These are phyloP conservation scores for Apoderus coryli DNA, from an alignment of 2,888 invertebrate species.

Conservation along the genomic window DNA sequence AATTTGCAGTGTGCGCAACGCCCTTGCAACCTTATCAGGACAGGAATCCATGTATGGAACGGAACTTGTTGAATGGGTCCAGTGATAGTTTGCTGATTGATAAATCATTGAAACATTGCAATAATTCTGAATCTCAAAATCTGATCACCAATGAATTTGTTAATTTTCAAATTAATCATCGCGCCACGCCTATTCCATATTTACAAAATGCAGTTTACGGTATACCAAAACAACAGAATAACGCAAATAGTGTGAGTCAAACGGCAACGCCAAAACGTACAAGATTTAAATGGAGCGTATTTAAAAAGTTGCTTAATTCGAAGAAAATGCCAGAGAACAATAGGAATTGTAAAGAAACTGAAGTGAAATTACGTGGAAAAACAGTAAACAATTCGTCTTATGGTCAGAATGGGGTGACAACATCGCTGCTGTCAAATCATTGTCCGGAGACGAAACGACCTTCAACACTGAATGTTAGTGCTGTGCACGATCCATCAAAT, in stretches of 20 bases:
- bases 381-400: constrained; percentile 32
- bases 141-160: constrained; percentile 37
- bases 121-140: constrained; percentile 34
- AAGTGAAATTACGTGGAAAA: constrained; percentile 38
- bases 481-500: constrained; percentile 20
- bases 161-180: constrained; percentile 32
- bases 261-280: constrained; percentile 15
- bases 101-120: constrained; percentile 46
- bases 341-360: constrained; percentile 22
- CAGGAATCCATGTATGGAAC: constrained; percentile 49
- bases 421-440: constrained; percentile 29
- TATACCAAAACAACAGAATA: constrained; percentile 31
- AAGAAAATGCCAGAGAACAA: constrained; percentile 19
- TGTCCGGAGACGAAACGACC: constrained; percentile 31
- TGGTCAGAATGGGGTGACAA: constrained; percentile 37
- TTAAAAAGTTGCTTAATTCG: constrained; percentile 34
- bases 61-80: constrained; percentile 46
- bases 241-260: constrained; percentile 20
- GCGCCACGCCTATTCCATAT: constrained; percentile 50
- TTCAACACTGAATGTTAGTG: constrained; percentile 33
- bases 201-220: constrained; percentile 57
- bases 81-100: constrained; percentile 46
- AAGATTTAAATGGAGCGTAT: constrained; percentile 36
- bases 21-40: constrained; percentile 74
- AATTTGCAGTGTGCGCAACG: constrained; percentile 31